Conservation (phyloP, 1,140 invertebrate species). For the Bombus superbus region DNA sequence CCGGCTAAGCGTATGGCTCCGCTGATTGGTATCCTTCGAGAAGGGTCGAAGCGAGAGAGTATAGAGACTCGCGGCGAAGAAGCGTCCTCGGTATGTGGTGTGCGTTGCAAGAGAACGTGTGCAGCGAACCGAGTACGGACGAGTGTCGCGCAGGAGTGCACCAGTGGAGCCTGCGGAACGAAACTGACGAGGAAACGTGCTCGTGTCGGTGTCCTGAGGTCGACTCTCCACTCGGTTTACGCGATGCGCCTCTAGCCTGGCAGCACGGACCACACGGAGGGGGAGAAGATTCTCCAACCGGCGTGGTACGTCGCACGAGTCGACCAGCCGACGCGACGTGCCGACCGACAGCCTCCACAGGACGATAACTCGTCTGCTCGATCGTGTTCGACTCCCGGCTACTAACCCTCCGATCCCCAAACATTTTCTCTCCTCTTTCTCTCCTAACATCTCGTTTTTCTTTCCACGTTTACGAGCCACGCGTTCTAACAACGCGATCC, state of each 20-base stretch:
- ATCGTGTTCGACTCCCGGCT: too few species aligned
- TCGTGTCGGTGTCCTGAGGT: conserved; percentile 59
- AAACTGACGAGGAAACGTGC: conserved; percentile 57
- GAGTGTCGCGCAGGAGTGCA: conserved; percentile 49
- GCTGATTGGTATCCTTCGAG: conserved; percentile 7
- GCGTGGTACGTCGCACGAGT: conserved; percentile 3
- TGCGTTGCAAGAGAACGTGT: conserved; percentile 26
- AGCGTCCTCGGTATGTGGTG: neutral
- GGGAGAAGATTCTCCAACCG: conserved; percentile 36
- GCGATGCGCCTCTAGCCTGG: neutral
- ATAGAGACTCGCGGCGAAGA: neutral
- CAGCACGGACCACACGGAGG: neutral
- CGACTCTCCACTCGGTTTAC: conserved; percentile 48
- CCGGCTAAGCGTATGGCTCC: conserved; percentile 31
- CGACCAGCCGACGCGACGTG: neutral
- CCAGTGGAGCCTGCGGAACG: conserved; percentile 50
- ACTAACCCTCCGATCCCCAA: neutral
- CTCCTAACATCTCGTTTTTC: neutral
- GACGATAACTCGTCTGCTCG: neutral
- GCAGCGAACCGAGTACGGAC: conserved; percentile 50
- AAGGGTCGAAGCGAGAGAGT: neutral
- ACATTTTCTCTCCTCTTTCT: neutral
- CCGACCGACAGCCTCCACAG: conserved; percentile 6
- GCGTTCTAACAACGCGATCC: neutral
- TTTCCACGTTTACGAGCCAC: neutral